phyloP scores from a whole-genome alignment of 2,888 invertebrate genomes.

The Pterobdella sp. region DNA sequence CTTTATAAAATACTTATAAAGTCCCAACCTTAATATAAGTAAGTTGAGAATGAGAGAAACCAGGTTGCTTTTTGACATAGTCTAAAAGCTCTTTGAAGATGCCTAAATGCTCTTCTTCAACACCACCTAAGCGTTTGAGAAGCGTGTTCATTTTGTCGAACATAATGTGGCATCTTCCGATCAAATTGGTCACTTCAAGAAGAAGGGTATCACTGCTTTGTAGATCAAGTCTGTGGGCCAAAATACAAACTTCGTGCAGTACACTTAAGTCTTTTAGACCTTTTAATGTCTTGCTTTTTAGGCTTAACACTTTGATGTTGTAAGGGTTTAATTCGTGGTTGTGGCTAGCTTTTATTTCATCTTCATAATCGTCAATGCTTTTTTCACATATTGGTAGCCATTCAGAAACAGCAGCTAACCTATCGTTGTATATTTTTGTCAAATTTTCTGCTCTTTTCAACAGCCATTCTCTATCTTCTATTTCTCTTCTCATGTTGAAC shows the following conservation, averaged over 20 bases:
- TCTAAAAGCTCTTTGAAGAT: conserved; percentile 3
- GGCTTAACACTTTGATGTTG: neutral
- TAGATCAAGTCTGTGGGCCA: neutral
- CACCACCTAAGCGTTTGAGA: neutral
- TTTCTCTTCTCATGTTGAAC: neutral
- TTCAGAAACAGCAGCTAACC: neutral
- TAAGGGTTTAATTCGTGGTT: neutral
- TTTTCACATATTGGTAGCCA: conserved; percentile 17
- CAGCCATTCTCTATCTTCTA: neutral
- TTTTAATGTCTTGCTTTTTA: neutral
- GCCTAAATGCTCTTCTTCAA: neutral
- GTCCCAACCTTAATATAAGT: neutral
- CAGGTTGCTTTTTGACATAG: neutral
- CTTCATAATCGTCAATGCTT: neutral
- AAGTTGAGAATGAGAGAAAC: neutral
- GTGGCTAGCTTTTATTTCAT: neutral
- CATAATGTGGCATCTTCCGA: neutral
- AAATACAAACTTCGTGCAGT: neutral
- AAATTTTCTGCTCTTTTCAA: neutral
- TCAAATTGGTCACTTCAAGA: neutral
- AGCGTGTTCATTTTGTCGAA: neutral
- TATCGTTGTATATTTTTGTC: conserved; percentile 6
- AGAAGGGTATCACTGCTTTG: neutral
- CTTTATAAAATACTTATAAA: neutral
- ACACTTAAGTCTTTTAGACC: neutral